Evolutionary conservation across 2,888 invertebrate species (phyloP).

Genomic region (Pterostichus niger): DNA sequence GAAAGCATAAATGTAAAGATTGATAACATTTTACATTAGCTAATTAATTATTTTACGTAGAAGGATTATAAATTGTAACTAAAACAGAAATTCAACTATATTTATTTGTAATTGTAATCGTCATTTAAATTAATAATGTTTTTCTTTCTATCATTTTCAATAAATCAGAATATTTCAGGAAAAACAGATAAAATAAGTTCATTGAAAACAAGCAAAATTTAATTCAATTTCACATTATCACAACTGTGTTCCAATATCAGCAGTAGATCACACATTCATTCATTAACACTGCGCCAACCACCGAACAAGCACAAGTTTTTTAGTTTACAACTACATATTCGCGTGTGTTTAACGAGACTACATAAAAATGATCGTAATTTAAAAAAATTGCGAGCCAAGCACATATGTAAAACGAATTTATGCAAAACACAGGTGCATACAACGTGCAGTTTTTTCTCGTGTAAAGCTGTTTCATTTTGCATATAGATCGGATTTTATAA

Average conservation of each 20-base stretch:
- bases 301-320: background rate
- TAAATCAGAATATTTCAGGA: background rate
- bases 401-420: slow-evolving; percentile 64
- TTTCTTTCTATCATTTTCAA: background rate
- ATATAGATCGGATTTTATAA: slow-evolving; percentile 63
- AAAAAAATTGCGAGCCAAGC: slow-evolving; percentile 54
- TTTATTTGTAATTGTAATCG: too few species aligned
- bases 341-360: slow-evolving; percentile 48
- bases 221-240: slow-evolving; percentile 44
- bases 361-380: slow-evolving; percentile 62
- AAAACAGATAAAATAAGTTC: slow-evolving; percentile 1
- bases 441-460: slow-evolving; percentile 58
- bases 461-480: slow-evolving; percentile 61
- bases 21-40: too few species aligned
- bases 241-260: slow-evolving; percentile 13
- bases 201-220: slow-evolving; percentile 6
- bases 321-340: slow-evolving; percentile 25
- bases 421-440: slow-evolving; percentile 61
- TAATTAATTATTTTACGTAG: too few species aligned
- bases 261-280: slow-evolving; percentile 23
- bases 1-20: too few species aligned
- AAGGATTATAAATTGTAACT: too few species aligned
- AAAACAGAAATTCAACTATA: too few species aligned
- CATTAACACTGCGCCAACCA: slow-evolving; percentile 5
- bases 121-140: background rate